Percentiles rank a stretch among this genome's conserved stretches.
Evolutionary conservation across 2,797 vertebrate species (phyloP).

Genomic region (Kryptopterus vitreolus): DNA sequence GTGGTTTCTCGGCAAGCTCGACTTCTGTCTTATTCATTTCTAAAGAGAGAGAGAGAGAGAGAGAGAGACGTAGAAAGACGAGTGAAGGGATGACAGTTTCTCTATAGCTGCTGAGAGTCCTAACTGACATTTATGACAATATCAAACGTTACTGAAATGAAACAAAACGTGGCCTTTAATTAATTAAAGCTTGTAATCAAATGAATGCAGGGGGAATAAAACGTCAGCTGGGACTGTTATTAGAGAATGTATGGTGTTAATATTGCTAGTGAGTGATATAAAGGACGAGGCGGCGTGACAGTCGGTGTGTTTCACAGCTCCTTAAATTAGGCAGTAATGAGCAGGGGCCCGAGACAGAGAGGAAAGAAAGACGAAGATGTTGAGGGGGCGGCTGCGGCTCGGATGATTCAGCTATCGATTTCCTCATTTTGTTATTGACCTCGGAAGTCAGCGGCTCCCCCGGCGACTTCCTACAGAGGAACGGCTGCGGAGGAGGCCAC

Average conservation of each 20-base stretch:
- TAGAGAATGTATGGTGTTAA: neutral
- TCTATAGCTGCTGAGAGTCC: too few relatives aligned
- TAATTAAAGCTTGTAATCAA: neutral
- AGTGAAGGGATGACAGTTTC: neutral
- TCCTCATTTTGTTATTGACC: slow-evolving; percentile 60
- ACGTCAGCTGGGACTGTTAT: neutral
- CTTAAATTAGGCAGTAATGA: slow-evolving; percentile 13
- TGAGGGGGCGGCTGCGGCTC: slow-evolving; percentile 6
- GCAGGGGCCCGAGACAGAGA: neutral
- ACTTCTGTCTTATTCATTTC: neutral
- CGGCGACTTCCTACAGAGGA: slow-evolving; percentile 24
- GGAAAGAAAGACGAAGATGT: neutral
- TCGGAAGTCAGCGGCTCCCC: slow-evolving; percentile 13
- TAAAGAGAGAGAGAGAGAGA: neutral
- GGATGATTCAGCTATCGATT: slow-evolving; percentile 62
- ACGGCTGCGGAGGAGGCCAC: slow-evolving; percentile 5
- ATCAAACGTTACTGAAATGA: neutral
- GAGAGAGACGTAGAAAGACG: neutral
- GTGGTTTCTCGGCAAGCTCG: neutral
- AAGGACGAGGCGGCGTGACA: neutral
- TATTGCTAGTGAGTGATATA: too few relatives aligned
- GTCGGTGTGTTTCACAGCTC: neutral
- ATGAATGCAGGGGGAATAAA: neutral
- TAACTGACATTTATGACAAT: neutral
- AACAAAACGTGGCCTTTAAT: neutral